Evolutionary conservation across 1,140 invertebrate species (phyloP).

Genomic region (Meloidogyne exigua): DNA sequence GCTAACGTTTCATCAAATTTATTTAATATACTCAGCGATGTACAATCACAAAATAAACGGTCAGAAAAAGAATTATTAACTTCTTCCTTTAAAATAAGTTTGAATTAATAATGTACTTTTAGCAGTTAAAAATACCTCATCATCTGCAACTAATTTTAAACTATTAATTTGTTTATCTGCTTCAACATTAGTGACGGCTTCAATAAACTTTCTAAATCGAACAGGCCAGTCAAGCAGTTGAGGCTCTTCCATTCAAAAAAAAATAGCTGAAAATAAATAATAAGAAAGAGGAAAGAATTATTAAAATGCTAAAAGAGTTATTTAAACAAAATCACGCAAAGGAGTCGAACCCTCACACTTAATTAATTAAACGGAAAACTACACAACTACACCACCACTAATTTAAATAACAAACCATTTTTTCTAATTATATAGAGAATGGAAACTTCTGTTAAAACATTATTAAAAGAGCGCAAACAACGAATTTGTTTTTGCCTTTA

Average conservation of each 20-base stretch:
- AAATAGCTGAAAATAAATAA: not conserved
- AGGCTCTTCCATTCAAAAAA: conserved; percentile 15
- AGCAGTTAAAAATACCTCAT: conserved; percentile 3
- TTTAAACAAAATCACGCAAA: too few relatives aligned
- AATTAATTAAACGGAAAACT: too few relatives aligned
- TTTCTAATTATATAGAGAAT: too few relatives aligned
- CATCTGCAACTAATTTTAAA: conserved; percentile 40
- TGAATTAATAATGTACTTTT: not conserved
- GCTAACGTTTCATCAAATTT: conserved; percentile 19
- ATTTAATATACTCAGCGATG: conserved; percentile 6
- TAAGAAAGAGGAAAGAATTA: not conserved
- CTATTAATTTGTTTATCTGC: conserved; percentile 53
- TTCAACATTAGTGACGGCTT: conserved; percentile 49
- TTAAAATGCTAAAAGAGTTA: not conserved
- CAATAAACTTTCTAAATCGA: conserved; percentile 39
- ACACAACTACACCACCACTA: too few relatives aligned
- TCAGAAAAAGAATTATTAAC: not conserved
- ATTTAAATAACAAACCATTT: too few relatives aligned
- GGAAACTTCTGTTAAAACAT: too few relatives aligned
- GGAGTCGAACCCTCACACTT: too few relatives aligned
- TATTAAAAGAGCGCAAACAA: too few relatives aligned
- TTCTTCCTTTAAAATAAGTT: conserved; percentile 6
- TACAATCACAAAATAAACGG: conserved; percentile 15
- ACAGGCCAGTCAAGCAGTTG: not conserved
- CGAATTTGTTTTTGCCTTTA: too few relatives aligned